Evolutionary conservation across 2,888 invertebrate genomes (phyloP).

Genomic region (Dione juno): DNA sequence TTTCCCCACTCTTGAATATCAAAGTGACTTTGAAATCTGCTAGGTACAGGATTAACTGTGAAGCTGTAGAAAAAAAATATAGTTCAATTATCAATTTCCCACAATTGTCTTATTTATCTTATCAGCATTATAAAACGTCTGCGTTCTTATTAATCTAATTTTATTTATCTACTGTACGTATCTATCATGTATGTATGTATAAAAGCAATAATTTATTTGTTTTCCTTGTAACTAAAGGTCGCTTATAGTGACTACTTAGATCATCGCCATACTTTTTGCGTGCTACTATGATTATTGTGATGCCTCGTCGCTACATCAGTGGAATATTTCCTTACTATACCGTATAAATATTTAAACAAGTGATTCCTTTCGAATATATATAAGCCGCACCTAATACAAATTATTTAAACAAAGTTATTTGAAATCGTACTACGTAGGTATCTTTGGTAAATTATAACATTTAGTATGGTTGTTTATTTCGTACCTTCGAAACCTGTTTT

Average conservation of each 20-base stretch:
- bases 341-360: conserved; percentile 42
- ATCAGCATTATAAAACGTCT: conserved; percentile 8
- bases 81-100: not conserved
- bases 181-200: not conserved
- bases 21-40: too few species aligned
- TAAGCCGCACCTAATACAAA: conserved; percentile 21
- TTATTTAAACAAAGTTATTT: conserved; percentile 3
- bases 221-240: conserved; percentile 41
- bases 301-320: conserved; percentile 22
- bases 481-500: conserved; percentile 35
- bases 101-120: conserved; percentile 10
- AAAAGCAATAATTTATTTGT: conserved; percentile 6
- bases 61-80: too few species aligned
- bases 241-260: conserved; percentile 39
- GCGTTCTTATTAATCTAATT: conserved; percentile 17
- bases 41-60: too few species aligned
- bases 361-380: conserved; percentile 26
- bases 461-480: not conserved
- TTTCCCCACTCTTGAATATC: too few species aligned
- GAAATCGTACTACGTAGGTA: conserved; percentile 2
- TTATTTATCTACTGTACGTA: not conserved
- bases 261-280: conserved; percentile 55
- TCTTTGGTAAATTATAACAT: conserved; percentile 4
- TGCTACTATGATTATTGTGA: conserved; percentile 48
- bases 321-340: conserved; percentile 42